Base-by-base conservation (phyloP, 2,797 vertebrate genomes). In the Rhabdomys pumilio region DNA sequence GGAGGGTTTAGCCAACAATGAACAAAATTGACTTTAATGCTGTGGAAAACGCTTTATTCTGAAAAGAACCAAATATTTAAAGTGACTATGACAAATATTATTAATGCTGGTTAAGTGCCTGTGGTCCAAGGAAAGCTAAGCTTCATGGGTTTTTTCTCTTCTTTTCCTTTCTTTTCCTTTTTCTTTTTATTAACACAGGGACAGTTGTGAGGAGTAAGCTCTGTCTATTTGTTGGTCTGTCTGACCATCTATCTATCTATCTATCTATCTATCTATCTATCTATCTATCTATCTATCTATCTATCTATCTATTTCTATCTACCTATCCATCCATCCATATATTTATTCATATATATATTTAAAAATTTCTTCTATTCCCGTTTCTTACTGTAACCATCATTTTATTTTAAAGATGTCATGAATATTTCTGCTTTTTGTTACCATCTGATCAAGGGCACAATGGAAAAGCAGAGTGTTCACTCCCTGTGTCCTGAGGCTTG, bases 401-500 rank as follows among this genome's bases (percentile, higher is more conserved):
- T 94, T 96, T 87, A 72, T 93, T 92, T 87, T 89, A 94, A 73
- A 72, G 86, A 89, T 77, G 6, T 17, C 47, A 67, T 13, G 0
- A 9, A 50, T 89, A 55, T 22, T 92, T 63, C 31, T 94, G 14
- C 72, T 89, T 94, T 93, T 72, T 67, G 38, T 75, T 11, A 63
- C 87, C 67, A 95, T 29, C 7, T 34, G 34, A 82, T 88, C 38
- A 91, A 76, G 12, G 53, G 14, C 77, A 92, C 75, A 93, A 57
- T 59, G 73, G 22, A 53, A 50, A 80, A 94, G 67, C 11, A 89
- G 72, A 85, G 6, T 6, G 3, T 90, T 88, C 50, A 12, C 79
- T 94, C 91, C 90, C 89, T 89, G 93, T 94, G 82, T 87, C 95
- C 75, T 89, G 26, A 89, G 34, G 20, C 76, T 14, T 79, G 77